These are phyloP conservation scores for Oreonectes daqikongensis DNA, from an alignment of 2,797 vertebrate genomes.

Conservation along the genomic window DNA sequence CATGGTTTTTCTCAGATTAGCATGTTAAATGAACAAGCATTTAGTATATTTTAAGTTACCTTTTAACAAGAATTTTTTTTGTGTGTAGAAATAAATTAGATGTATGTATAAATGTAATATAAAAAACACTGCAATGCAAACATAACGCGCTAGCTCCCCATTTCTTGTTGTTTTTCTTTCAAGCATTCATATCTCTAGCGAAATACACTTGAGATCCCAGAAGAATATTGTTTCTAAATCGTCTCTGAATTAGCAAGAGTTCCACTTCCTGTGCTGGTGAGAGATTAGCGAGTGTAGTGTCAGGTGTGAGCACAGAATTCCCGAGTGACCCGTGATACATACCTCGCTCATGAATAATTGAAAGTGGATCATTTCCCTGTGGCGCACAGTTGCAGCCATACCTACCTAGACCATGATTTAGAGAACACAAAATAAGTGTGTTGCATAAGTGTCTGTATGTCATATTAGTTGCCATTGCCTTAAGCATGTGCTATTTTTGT, in stretches of 20 bases:
- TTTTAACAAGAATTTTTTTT: too few species aligned
- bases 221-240: constrained; percentile 6
- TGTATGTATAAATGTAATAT: not conserved
- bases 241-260: not conserved
- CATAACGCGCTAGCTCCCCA: not conserved
- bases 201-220: constrained; percentile 6
- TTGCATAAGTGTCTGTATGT: constrained; percentile 44
- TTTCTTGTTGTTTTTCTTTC: not conserved
- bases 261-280: constrained; percentile 4
- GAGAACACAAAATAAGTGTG: constrained; percentile 36
- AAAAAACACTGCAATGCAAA: not conserved
- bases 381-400: constrained; percentile 25
- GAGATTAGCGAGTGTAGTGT: constrained; percentile 12
- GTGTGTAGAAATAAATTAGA: too few species aligned
- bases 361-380: constrained; percentile 37
- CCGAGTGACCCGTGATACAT: constrained; percentile 34
- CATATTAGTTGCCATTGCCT: constrained; percentile 35
- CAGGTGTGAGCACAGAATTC: constrained; percentile 28
- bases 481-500: constrained; percentile 12
- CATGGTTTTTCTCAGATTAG: constrained; percentile 22
- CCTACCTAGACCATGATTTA: constrained; percentile 30
- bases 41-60: not conserved
- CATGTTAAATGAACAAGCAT: not conserved
- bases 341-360: constrained; percentile 45
- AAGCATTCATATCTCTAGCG: not conserved